phyloP scores from a whole-genome alignment of 2,888 invertebrate genomes.

The Uropetala carovei region DNA sequence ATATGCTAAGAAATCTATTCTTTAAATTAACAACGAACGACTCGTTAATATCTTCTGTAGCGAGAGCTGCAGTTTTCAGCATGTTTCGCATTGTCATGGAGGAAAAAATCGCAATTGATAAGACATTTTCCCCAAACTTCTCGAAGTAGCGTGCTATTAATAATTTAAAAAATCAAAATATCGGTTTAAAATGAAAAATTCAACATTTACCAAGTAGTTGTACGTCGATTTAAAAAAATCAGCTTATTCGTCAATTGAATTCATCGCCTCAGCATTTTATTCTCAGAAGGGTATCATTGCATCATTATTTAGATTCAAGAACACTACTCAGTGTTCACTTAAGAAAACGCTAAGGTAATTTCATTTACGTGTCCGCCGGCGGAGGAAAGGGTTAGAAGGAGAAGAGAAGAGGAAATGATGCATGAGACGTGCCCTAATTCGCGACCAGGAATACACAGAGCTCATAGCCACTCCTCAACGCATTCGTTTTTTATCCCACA shows the following conservation, averaged over 20 bases:
- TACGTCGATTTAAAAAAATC: not conserved
- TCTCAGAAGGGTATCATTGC: not conserved
- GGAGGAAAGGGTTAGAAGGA: not conserved
- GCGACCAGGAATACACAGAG: constrained; percentile 5
- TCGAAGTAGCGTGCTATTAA: no score
- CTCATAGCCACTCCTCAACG: not conserved
- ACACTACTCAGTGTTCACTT: constrained; percentile 25
- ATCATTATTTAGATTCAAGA: constrained; percentile 7
- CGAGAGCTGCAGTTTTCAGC: no score
- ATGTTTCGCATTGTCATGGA: no score
- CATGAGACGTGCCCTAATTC: not conserved
- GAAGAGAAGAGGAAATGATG: not conserved
- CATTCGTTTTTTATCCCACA: not conserved
- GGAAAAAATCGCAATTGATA: no score
- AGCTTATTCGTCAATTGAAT: not conserved
- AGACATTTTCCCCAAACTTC: no score
- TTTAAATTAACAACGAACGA: no score
- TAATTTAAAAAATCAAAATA: no score
- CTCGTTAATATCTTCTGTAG: no score
- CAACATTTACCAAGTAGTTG: no score
- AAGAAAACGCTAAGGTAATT: constrained; percentile 32
- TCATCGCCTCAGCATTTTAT: constrained; percentile 8
- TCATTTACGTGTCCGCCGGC: not conserved
- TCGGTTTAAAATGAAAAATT: no score
- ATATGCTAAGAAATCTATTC: no score